A percentile compares a stretch with the other conserved stretches of the same genome.
These are phyloP conservation scores for Paramormyrops hopkinsi DNA, from an alignment of 2,797 vertebrate species.

Conservation along the genomic window DNA sequence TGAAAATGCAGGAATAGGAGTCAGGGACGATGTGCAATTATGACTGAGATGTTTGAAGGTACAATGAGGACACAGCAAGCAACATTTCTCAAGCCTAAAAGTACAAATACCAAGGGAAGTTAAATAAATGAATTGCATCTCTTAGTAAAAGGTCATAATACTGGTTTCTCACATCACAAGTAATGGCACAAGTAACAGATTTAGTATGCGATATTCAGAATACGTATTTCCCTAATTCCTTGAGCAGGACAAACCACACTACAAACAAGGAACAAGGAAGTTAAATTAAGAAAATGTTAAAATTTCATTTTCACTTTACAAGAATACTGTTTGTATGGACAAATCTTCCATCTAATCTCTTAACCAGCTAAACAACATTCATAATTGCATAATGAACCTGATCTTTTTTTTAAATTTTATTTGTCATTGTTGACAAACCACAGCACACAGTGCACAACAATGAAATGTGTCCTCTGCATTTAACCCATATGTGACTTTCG, in stretches of 20 bases:
- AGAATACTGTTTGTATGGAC: not conserved
- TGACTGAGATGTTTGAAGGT: not conserved
- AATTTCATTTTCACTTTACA: not conserved
- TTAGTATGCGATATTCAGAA: not conserved
- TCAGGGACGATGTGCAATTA: not conserved
- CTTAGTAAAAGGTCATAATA: not conserved
- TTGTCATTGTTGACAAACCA: no score
- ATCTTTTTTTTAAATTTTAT: no score
- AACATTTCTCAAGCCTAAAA: not conserved
- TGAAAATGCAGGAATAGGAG: not conserved
- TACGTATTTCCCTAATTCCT: not conserved
- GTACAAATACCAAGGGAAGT: not conserved
- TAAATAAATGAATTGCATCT: not conserved
- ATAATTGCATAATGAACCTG: not conserved
- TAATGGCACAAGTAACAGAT: not conserved
- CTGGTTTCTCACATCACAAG: not conserved
- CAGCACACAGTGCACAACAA: no score
- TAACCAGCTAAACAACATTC: not conserved
- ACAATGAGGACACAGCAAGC: not conserved
- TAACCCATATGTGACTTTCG: no score
- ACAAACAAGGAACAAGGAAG: not conserved
- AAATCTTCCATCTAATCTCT: not conserved
- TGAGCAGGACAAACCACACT: not conserved
- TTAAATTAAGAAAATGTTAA: not conserved
- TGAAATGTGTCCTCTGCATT: no score